Evolutionary conservation across 1,140 invertebrate species (phyloP).

Genomic region (Kradibia gibbosae): DNA sequence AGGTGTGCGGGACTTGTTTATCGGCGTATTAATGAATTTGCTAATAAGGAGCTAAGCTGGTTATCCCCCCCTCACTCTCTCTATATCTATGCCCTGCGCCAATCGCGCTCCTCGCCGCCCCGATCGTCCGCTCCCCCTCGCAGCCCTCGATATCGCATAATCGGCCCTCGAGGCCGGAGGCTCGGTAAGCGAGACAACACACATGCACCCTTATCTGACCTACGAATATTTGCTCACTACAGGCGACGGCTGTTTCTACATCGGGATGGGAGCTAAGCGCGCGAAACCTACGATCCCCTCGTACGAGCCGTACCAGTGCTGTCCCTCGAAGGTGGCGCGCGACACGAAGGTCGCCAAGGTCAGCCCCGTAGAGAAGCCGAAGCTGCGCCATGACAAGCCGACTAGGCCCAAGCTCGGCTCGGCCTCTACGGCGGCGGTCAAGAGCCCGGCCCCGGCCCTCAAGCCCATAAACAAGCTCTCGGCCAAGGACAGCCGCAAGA

Average conservation of each 20-base stretch:
- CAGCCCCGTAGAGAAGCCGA: constrained; percentile 69
- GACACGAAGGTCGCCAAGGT: constrained; percentile 81
- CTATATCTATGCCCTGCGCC: no score
- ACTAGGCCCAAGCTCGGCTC: constrained; percentile 50
- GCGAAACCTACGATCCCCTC: constrained; percentile 81
- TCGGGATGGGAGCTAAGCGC: constrained; percentile 89
- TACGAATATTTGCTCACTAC: constrained; percentile 75
- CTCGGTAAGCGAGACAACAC: constrained; percentile 19
- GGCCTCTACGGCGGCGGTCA: constrained; percentile 46
- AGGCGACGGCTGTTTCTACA: constrained; percentile 96
- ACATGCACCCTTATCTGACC: constrained; percentile 65
- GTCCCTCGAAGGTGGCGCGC: constrained; percentile 85
- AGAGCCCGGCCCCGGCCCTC: constrained; percentile 57
- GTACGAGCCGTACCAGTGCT: constrained; percentile 92
- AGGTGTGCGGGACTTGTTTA: neutral
- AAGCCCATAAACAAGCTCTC: constrained; percentile 71
- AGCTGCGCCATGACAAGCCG: constrained; percentile 43
- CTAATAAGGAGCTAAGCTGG: neutral
- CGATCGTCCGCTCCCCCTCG: no score
- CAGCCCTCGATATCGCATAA: constrained; percentile 30
- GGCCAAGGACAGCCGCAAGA: constrained; percentile 70
- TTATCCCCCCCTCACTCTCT: no score
- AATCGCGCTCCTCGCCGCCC: no score
- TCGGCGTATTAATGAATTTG: constrained; percentile 12
- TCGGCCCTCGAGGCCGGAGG: no score